A percentile compares a stretch with the other conserved stretches of the same genome.
These are phyloP conservation scores for Copidosoma floridanum DNA, from an alignment of 1,140 invertebrate species.

Conservation along the genomic window DNA sequence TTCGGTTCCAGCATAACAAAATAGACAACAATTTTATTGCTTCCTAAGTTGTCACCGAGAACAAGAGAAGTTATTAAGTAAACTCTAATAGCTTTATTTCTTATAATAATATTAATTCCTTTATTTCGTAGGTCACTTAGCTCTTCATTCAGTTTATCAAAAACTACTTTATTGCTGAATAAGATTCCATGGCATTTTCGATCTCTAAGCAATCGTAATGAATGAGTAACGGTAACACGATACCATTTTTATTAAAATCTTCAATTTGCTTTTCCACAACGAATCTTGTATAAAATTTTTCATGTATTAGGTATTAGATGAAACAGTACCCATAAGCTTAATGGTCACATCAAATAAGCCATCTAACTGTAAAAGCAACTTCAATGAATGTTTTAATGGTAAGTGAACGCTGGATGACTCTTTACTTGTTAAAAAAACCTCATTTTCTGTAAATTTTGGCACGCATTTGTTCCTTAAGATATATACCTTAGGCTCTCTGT, in stretches of 20 bases:
- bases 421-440: neutral
- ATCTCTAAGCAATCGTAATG: neutral
- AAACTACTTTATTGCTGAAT: neutral
- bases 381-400: neutral
- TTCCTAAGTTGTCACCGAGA: slow-evolving; percentile 26
- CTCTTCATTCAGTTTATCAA: neutral
- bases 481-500: neutral
- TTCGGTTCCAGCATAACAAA: slow-evolving; percentile 15
- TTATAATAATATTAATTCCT: slow-evolving; percentile 4
- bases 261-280: slow-evolving; percentile 1
- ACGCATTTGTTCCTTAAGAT: neutral
- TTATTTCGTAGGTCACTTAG: slow-evolving; percentile 19
- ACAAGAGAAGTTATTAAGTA: slow-evolving; percentile 22
- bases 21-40: slow-evolving; percentile 23
- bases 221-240: neutral
- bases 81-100: neutral
- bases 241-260: too few species aligned
- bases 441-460: neutral
- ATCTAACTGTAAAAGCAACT: neutral
- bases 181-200: neutral
- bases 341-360: neutral
- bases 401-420: neutral
- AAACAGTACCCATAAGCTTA: neutral
- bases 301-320: neutral
- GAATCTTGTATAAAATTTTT: neutral